phyloP scores from a whole-genome alignment of 1,140 invertebrate genomes.

The Drosophila tristis region DNA sequence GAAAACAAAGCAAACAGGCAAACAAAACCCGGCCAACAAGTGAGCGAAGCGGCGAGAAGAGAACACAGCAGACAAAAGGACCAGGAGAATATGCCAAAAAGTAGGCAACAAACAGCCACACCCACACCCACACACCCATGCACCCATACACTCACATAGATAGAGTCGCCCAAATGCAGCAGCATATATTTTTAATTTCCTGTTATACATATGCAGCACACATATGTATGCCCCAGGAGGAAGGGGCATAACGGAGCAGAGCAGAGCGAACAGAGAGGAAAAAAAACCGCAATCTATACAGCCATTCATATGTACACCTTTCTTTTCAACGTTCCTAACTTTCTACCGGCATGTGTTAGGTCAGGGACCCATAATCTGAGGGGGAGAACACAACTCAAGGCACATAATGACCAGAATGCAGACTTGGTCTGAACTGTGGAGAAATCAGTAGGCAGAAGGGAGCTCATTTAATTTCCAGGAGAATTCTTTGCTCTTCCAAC shows the following conservation, averaged over 20 bases:
- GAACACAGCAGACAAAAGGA: slow-evolving; percentile 32
- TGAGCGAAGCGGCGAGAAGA: slow-evolving; percentile 15
- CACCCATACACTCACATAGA: slow-evolving; percentile 1
- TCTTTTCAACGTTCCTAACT: too few relatives aligned
- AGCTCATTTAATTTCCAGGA: neutral
- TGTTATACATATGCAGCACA: slow-evolving; percentile 39
- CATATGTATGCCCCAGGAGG: slow-evolving; percentile 1
- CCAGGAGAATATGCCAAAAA: slow-evolving; percentile 33
- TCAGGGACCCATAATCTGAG: slow-evolving; percentile 22
- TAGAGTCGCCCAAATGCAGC: slow-evolving; percentile 25
- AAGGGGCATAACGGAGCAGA: neutral
- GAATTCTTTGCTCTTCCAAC: too few relatives aligned
- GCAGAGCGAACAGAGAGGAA: neutral
- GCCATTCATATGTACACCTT: too few relatives aligned
- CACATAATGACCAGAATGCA: slow-evolving; percentile 27
- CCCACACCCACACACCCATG: slow-evolving; percentile 12
- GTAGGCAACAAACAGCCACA: slow-evolving; percentile 40
- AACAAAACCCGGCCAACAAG: slow-evolving; percentile 57
- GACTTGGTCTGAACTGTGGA: neutral
- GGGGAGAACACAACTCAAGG: neutral
- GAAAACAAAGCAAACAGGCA: slow-evolving; percentile 64
- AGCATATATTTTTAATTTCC: slow-evolving; percentile 64
- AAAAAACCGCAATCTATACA: slow-evolving; percentile 18
- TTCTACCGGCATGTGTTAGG: neutral
- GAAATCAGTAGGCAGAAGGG: too few relatives aligned